Evolutionary conservation across 2,888 invertebrate species (phyloP).

Genomic region (Cepaea hortensis): DNA sequence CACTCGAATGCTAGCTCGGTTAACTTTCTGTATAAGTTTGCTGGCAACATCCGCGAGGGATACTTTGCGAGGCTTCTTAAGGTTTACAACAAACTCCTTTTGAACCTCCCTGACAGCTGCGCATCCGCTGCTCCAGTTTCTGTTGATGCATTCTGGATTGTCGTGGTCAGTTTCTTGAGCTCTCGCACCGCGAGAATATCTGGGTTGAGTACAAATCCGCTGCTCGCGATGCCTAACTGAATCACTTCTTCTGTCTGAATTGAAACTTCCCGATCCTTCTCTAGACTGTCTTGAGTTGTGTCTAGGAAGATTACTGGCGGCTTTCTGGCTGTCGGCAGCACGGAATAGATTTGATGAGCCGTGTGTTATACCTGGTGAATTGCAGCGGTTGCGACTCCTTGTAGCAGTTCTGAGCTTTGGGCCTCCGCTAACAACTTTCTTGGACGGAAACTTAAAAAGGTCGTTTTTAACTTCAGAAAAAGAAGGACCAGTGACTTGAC

Average conservation of each 20-base stretch:
- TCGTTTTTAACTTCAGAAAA: neutral
- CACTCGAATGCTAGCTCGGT: neutral
- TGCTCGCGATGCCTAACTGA: neutral
- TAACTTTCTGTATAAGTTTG: slow-evolving; percentile 33
- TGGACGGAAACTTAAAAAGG: neutral
- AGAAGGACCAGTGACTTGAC: slow-evolving; percentile 27
- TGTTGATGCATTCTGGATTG: neutral
- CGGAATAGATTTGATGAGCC: no score
- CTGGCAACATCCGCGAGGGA: slow-evolving; percentile 16
- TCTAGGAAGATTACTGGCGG: neutral
- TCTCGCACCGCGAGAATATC: neutral
- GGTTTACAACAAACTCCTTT: neutral
- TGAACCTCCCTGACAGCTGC: neutral
- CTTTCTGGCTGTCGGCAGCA: neutral
- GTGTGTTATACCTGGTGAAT: no score
- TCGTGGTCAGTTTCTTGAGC: neutral
- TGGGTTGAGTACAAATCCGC: neutral
- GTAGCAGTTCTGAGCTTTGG: slow-evolving; percentile 13
- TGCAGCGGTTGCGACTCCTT: slow-evolving; percentile 9
- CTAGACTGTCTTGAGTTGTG: neutral
- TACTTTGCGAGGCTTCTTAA: neutral
- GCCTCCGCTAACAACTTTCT: neutral
- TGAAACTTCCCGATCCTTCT: neutral
- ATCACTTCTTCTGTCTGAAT: neutral
- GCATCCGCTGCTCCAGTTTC: neutral